Evolutionary conservation across 2,797 vertebrate genomes (phyloP).

Genomic region (Thunnus albacares): DNA sequence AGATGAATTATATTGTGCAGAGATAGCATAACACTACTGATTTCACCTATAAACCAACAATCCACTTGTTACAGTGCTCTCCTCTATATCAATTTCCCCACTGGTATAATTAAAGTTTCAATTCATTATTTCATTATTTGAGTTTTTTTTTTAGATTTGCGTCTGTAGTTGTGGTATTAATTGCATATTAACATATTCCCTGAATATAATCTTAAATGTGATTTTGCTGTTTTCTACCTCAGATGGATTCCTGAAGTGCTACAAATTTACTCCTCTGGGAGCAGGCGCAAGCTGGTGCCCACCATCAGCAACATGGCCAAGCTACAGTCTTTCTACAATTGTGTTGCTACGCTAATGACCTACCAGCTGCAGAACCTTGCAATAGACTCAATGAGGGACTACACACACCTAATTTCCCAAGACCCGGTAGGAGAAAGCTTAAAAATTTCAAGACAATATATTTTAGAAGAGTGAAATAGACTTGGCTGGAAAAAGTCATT

Average conservation of each 20-base stretch:
- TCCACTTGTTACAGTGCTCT: not conserved
- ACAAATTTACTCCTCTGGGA: conserved; percentile 87
- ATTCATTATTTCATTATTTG: not conserved
- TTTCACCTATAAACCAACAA: not conserved
- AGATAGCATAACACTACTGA: not conserved
- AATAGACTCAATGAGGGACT: conserved; percentile 88
- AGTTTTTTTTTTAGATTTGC: not conserved
- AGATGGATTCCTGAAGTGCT: conserved; percentile 92
- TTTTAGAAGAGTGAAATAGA: not conserved
- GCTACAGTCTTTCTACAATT: conserved; percentile 89
- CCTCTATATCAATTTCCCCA: not conserved
- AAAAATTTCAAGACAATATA: not conserved
- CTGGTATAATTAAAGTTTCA: not conserved
- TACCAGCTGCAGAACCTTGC: conserved; percentile 88
- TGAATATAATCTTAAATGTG: not conserved
- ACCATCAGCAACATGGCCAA: conserved; percentile 74
- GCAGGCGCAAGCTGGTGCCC: conserved; percentile 85
- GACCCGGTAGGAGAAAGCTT: conserved; percentile 78
- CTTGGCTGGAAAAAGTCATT: not conserved
- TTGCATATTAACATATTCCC: not conserved
- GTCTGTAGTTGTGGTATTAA: not conserved
- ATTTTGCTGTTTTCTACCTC: conserved; percentile 31
- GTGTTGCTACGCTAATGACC: conserved; percentile 89
- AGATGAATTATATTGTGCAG: not conserved
- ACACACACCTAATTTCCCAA: conserved; percentile 87